phyloP scores from a whole-genome alignment of 2,797 vertebrate species.

The Brotula barbata region DNA sequence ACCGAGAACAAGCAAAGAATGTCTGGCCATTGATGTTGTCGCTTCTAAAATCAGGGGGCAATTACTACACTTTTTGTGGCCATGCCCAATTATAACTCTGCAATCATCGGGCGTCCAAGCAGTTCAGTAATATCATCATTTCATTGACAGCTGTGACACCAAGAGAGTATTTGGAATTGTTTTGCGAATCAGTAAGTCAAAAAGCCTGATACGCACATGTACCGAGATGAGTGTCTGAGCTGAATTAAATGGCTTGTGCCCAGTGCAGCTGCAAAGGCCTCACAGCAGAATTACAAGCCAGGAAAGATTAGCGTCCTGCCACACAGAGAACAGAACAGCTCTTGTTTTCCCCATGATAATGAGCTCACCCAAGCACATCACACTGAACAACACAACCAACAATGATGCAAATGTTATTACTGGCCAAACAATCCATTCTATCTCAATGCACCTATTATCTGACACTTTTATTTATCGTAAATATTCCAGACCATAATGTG shows the following conservation, averaged over 20 bases:
- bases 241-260: constrained; percentile 43
- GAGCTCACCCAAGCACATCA: constrained; percentile 70
- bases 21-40: constrained; percentile 3
- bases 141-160: constrained; percentile 9
- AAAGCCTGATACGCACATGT: constrained; percentile 58
- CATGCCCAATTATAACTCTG: constrained; percentile 2
- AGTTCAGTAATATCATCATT: constrained; percentile 13
- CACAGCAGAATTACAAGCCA: constrained; percentile 78
- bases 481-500: constrained; percentile 44
- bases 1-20: constrained; percentile 46
- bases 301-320: constrained; percentile 81
- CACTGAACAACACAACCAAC: constrained; percentile 54
- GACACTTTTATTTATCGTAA: constrained; percentile 33
- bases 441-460: constrained; percentile 17
- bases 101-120: constrained; percentile 5
- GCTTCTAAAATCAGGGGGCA: neutral
- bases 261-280: constrained; percentile 56
- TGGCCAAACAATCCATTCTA: constrained; percentile 37
- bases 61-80: neutral
- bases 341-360: constrained; percentile 80
- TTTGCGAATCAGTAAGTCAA: constrained; percentile 12
- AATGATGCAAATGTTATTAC: constrained; percentile 47
- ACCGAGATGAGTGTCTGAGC: constrained; percentile 48
- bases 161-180: constrained; percentile 16
- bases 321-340: constrained; percentile 78